These are phyloP conservation scores for Drosophila guanche DNA, from an alignment of 1,140 invertebrate species.

Conservation along the genomic window DNA sequence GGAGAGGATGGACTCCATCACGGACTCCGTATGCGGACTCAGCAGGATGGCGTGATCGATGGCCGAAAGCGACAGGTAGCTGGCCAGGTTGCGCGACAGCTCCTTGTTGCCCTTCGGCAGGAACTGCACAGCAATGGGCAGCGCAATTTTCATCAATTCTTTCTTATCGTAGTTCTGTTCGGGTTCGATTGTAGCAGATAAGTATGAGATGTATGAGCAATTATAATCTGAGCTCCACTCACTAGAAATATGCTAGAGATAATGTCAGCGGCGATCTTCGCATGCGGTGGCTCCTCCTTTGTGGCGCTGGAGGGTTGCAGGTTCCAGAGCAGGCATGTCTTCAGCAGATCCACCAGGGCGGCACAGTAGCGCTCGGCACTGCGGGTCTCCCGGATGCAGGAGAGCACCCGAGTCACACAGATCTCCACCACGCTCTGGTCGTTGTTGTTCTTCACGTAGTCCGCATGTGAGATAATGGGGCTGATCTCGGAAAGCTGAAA, in stretches of 20 bases:
- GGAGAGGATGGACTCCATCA: slow-evolving; percentile 95
- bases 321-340: slow-evolving; percentile 94
- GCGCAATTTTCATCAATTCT: slow-evolving; percentile 93
- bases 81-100: slow-evolving; percentile 93
- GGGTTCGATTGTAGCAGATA: neutral
- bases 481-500: slow-evolving; percentile 88
- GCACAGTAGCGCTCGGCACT: slow-evolving; percentile 93
- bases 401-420: slow-evolving; percentile 93
- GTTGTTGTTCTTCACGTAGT: slow-evolving; percentile 93
- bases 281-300: slow-evolving; percentile 96
- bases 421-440: slow-evolving; percentile 97
- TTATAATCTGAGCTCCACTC: slow-evolving; percentile 68
- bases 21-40: slow-evolving; percentile 93
- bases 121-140: slow-evolving; percentile 96
- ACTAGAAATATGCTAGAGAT: slow-evolving; percentile 97
- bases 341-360: slow-evolving; percentile 91
- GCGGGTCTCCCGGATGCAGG: slow-evolving; percentile 94
- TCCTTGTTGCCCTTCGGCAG: slow-evolving; percentile 95
- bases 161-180: slow-evolving; percentile 91
- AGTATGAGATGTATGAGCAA: neutral
- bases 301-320: slow-evolving; percentile 89
- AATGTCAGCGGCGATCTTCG: slow-evolving; percentile 96
- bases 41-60: slow-evolving; percentile 94
- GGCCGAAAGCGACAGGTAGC: slow-evolving; percentile 95
- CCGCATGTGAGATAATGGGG: slow-evolving; percentile 90